Evolutionary conservation across 1,140 invertebrate species (phyloP).

Genomic region (Drosophila azteca): DNA sequence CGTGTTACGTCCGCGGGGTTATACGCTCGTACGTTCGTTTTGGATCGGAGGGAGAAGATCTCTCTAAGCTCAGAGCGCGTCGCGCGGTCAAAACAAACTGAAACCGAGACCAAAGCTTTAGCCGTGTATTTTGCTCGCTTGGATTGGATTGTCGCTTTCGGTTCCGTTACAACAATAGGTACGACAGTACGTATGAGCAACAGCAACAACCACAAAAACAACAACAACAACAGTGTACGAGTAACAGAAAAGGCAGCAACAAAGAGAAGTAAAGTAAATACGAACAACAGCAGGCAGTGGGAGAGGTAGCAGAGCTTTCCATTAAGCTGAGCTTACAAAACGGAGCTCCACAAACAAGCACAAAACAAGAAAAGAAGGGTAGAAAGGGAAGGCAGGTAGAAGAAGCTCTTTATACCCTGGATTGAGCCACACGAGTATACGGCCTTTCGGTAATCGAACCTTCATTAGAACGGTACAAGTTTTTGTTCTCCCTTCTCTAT

Average conservation of each 20-base stretch:
- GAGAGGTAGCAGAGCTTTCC: conserved; percentile 23
- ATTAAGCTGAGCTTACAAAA: conserved; percentile 31
- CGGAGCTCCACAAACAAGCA: conserved; percentile 6
- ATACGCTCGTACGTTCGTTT: conserved; percentile 6
- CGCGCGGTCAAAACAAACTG: conserved; percentile 69
- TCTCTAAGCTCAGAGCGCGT: conserved; percentile 43
- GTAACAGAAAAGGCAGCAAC: too few relatives aligned
- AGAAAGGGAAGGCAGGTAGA: too few relatives aligned
- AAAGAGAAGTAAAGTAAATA: too few relatives aligned
- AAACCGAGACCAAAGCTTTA: conserved; percentile 45
- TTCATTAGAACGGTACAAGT: too few relatives aligned
- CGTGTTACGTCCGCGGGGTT: conserved; percentile 6
- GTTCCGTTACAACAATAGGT: conserved; percentile 42
- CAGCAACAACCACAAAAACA: not conserved
- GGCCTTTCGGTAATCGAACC: too few relatives aligned
- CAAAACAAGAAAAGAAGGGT: not conserved
- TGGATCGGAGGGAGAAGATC: conserved; percentile 13
- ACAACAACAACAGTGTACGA: not conserved
- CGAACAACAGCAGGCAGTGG: too few relatives aligned
- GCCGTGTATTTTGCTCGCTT: conserved; percentile 1
- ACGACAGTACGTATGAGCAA: conserved; percentile 12
- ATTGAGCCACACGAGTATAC: too few relatives aligned
- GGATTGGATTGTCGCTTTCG: conserved; percentile 12
- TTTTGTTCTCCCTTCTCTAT: too few relatives aligned
- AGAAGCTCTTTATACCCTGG: too few relatives aligned